Conservation (phyloP, 2,888 invertebrate genomes). For the Drosophila yooni region DNA sequence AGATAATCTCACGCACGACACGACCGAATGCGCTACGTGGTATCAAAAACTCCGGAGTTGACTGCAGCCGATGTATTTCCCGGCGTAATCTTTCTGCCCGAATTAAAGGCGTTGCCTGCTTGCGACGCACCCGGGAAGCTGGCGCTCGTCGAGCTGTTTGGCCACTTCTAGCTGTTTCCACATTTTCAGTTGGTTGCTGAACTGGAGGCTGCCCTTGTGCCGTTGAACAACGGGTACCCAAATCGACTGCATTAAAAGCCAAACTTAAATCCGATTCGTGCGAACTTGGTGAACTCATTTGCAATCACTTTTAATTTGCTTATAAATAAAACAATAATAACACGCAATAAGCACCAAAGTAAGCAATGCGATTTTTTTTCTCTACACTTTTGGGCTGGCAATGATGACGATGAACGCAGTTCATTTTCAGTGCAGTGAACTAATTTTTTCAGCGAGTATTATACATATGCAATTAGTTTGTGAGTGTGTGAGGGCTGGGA, state of each 20-base stretch:
- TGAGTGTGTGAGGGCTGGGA: not conserved
- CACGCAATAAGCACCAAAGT: not conserved
- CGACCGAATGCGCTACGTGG: constrained; percentile 34
- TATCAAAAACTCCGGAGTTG: constrained; percentile 16
- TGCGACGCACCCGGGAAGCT: constrained; percentile 5
- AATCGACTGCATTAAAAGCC: not conserved
- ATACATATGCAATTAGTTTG: not conserved
- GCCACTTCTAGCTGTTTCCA: too few species aligned
- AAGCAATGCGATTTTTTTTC: not conserved
- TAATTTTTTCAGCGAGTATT: not conserved
- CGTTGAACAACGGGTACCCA: constrained; percentile 1
- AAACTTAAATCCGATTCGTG: constrained; percentile 1
- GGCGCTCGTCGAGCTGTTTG: not conserved
- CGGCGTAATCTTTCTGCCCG: not conserved
- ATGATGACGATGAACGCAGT: not conserved
- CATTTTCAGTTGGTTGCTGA: not conserved
- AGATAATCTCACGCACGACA: constrained; percentile 33
- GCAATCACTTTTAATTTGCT: not conserved
- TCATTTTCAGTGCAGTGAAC: not conserved
- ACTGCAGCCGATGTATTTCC: constrained; percentile 14
- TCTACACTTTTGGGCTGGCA: constrained; percentile 4
- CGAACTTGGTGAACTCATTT: not conserved
- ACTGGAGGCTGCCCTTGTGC: not conserved
- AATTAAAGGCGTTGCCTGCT: constrained; percentile 2
- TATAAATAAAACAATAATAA: not conserved